These are phyloP conservation scores for Austrofundulus limnaeus DNA, from an alignment of 2,113 vertebrate genomes.

Conservation along the genomic window DNA sequence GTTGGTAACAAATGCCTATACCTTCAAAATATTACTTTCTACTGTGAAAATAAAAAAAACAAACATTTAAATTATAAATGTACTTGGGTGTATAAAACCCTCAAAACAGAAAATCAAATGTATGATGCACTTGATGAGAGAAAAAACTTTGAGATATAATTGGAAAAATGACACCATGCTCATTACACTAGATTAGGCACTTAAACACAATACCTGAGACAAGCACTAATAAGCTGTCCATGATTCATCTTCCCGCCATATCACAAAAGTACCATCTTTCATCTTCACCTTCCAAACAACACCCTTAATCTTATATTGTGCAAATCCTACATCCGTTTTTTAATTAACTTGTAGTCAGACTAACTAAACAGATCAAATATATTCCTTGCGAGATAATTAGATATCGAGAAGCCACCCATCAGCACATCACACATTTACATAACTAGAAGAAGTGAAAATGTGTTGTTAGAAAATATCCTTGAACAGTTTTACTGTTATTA, in stretches of 20 bases:
- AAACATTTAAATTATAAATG: slow-evolving; percentile 37
- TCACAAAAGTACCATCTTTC: slow-evolving; percentile 80
- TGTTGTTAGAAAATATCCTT: slow-evolving; percentile 20
- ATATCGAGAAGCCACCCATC: slow-evolving; percentile 76
- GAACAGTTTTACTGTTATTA: slow-evolving; percentile 41
- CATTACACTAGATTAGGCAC: slow-evolving; percentile 82
- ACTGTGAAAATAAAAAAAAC: slow-evolving; percentile 34
- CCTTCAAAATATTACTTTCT: slow-evolving; percentile 9
- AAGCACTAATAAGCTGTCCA: slow-evolving; percentile 79
- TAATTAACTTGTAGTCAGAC: slow-evolving; percentile 79
- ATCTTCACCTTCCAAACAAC: slow-evolving; percentile 83
- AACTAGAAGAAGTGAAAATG: slow-evolving; percentile 52
- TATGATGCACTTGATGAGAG: slow-evolving; percentile 60
- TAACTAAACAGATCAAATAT: slow-evolving; percentile 80
- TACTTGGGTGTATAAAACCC: slow-evolving; percentile 18
- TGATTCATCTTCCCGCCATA: slow-evolving; percentile 82
- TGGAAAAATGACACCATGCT: slow-evolving; percentile 78
- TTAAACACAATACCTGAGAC: slow-evolving; percentile 81
- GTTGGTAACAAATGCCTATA: slow-evolving; percentile 28
- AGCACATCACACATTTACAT: slow-evolving; percentile 73
- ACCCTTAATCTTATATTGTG: slow-evolving; percentile 75
- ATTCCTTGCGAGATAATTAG: slow-evolving; percentile 79
- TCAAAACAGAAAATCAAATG: slow-evolving; percentile 54
- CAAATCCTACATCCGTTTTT: slow-evolving; percentile 81
- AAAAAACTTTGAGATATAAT: slow-evolving; percentile 76